phyloP scores from a whole-genome alignment of 2,888 invertebrate species.

The Heteromyza rotundicornis region DNA sequence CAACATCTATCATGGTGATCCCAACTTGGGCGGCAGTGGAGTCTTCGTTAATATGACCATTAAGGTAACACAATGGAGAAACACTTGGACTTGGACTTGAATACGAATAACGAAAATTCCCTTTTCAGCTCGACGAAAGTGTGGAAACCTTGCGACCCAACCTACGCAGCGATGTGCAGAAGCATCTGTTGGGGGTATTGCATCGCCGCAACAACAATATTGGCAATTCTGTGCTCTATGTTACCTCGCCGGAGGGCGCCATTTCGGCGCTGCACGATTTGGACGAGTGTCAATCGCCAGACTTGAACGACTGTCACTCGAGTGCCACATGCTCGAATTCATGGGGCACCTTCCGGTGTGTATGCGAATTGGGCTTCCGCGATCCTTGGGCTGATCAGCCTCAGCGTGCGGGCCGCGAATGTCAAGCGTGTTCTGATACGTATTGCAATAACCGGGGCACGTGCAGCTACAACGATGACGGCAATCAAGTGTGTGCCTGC shows the following conservation, averaged over 20 bases:
- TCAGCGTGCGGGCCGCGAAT: constrained; percentile 74
- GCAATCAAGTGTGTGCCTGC: constrained; percentile 68
- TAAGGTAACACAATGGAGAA: constrained; percentile 61
- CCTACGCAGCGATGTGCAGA: constrained; percentile 79
- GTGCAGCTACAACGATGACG: constrained; percentile 77
- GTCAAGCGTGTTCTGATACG: constrained; percentile 77
- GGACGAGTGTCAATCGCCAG: constrained; percentile 83
- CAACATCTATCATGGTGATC: constrained; percentile 76
- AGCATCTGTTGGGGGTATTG: constrained; percentile 83
- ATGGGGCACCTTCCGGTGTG: constrained; percentile 77
- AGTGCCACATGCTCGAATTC: constrained; percentile 80
- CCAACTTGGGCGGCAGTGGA: constrained; percentile 72
- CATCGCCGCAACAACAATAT: constrained; percentile 85
- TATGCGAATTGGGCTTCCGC: constrained; percentile 76
- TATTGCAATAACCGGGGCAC: constrained; percentile 85
- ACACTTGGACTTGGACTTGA: not conserved
- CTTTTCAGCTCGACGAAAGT: constrained; percentile 73
- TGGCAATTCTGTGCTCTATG: constrained; percentile 84
- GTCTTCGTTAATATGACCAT: constrained; percentile 87
- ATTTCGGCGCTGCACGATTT: constrained; percentile 79
- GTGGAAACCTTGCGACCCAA: constrained; percentile 73
- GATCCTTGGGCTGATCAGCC: constrained; percentile 76
- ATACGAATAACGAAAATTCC: not conserved
- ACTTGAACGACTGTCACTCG: constrained; percentile 84
- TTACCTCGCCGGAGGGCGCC: constrained; percentile 80